phyloP scores from a whole-genome alignment of 2,113 vertebrate genomes.

The Labrus mixtus region DNA sequence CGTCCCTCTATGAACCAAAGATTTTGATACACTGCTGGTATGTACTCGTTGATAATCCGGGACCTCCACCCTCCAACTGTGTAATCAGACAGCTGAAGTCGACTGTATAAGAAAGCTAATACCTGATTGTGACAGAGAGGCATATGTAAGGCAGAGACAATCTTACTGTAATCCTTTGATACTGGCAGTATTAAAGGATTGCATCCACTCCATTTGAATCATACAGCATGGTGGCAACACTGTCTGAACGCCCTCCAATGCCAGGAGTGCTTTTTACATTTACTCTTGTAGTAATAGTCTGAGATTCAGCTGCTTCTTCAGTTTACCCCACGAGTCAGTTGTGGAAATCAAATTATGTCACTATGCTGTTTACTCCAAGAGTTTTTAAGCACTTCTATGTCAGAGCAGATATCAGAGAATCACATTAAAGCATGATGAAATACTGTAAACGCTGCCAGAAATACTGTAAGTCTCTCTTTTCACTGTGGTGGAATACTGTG shows the following conservation, averaged over 20 bases:
- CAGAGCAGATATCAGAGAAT: constrained; percentile 18
- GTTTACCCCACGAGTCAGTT: constrained; percentile 1
- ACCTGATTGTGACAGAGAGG: constrained; percentile 55
- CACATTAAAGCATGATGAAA: constrained; percentile 2
- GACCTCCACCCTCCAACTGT: constrained; percentile 55
- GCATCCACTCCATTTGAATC: constrained; percentile 30
- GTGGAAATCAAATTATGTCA: constrained; percentile 42
- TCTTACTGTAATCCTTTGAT: constrained; percentile 71
- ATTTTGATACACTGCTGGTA: constrained; percentile 36
- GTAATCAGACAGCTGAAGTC: constrained; percentile 59
- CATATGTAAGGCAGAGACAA: constrained; percentile 58
- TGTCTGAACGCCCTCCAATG: constrained; percentile 21
- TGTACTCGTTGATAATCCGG: constrained; percentile 41
- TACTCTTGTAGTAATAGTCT: constrained; percentile 1
- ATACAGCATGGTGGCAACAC: constrained; percentile 19
- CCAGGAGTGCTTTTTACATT: constrained; percentile 2
- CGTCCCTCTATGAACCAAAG: constrained; percentile 31
- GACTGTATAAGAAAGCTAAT: constrained; percentile 64
- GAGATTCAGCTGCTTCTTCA: constrained; percentile 25
- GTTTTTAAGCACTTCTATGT: background rate
- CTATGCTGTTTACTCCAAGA: constrained; percentile 5
- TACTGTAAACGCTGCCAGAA: constrained; percentile 12
- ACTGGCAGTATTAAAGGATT: constrained; percentile 54
- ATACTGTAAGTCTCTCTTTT: background rate
- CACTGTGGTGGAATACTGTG: background rate